These are phyloP conservation scores for Micrastur ruficollis DNA, from an alignment of 2,797 vertebrate genomes.

Conservation along the genomic window DNA sequence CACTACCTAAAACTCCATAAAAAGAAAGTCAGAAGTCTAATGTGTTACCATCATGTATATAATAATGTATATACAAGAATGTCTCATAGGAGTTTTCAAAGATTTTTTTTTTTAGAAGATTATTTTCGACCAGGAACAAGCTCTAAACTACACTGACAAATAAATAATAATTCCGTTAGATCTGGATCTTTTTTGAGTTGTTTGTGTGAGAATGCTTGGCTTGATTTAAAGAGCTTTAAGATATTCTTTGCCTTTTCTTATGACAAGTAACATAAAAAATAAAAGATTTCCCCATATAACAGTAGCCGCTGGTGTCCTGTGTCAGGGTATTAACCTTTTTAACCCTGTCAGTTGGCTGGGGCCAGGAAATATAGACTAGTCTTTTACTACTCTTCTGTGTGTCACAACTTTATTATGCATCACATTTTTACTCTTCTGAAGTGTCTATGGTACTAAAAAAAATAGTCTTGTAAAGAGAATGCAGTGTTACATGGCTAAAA, in stretches of 20 bases:
- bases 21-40: neutral
- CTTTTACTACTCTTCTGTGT: constrained; percentile 62
- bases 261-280: constrained; percentile 46
- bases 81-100: neutral
- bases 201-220: neutral
- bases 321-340: constrained; percentile 67
- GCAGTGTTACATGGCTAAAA: neutral
- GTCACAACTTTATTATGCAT: constrained; percentile 63
- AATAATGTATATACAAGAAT: neutral
- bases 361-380: constrained; percentile 59
- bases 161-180: neutral
- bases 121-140: neutral
- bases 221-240: neutral
- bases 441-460: constrained; percentile 44
- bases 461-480: constrained; percentile 7
- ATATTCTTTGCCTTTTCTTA: neutral
- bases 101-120: neutral
- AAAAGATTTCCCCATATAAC: constrained; percentile 54
- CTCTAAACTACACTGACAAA: neutral
- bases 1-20: neutral
- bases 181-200: neutral
- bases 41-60: neutral
- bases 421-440: constrained; percentile 62
- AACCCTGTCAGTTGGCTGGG: constrained; percentile 54
- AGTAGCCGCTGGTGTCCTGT: constrained; percentile 57